Evolutionary conservation across 2,888 invertebrate species (phyloP).

Genomic region (Imbricaverruca yamaguchii): DNA sequence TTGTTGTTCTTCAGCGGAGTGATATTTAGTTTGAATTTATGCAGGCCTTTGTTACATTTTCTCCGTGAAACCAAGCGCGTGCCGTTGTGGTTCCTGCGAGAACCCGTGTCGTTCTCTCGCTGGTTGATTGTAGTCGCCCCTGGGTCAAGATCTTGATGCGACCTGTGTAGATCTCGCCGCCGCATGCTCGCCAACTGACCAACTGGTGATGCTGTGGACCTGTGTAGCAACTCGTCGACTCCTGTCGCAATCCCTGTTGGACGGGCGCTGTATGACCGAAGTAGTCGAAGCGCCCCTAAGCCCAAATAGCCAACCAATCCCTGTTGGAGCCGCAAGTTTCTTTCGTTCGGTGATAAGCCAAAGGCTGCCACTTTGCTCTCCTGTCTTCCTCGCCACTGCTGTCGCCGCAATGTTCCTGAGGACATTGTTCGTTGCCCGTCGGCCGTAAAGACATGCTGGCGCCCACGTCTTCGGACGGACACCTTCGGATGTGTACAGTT

Average conservation of each 20-base stretch:
- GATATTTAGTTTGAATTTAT: slow-evolving; percentile 16
- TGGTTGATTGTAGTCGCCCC: neutral
- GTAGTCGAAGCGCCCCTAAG: too few species aligned
- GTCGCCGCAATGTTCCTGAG: too few species aligned
- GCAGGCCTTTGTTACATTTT: neutral
- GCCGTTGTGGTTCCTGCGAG: neutral
- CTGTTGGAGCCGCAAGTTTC: too few species aligned
- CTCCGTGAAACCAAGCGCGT: neutral
- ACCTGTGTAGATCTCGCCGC: neutral
- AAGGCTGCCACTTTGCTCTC: too few species aligned
- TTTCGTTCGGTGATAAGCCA: too few species aligned
- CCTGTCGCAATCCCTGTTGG: too few species aligned
- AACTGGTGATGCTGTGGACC: too few species aligned
- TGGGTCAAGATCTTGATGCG: neutral
- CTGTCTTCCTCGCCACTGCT: too few species aligned
- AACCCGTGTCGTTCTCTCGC: neutral
- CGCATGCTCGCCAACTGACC: too few species aligned
- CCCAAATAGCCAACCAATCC: too few species aligned
- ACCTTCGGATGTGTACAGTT: neutral
- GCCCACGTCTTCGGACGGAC: neutral
- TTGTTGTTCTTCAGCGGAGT: slow-evolving; percentile 6
- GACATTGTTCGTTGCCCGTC: neutral
- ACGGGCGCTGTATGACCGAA: too few species aligned
- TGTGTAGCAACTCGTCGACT: too few species aligned
- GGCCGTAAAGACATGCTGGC: neutral